Conservation (phyloP, 2,888 invertebrate genomes). For the Tupiocoris notatus region DNA sequence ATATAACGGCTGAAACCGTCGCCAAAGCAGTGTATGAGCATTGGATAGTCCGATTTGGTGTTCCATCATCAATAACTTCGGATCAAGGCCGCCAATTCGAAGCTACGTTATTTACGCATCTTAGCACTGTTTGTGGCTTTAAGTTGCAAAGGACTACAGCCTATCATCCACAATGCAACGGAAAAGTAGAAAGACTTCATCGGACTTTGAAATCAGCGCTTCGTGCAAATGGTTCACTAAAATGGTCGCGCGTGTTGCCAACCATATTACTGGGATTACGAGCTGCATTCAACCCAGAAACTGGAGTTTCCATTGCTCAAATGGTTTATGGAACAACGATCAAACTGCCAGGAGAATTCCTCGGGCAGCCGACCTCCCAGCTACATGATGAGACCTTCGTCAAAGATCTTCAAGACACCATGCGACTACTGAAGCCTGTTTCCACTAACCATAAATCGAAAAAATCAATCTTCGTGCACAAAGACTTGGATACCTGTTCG, state of each 20-base stretch:
- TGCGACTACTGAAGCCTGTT: conserved; percentile 3
- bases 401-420: conserved; percentile 7
- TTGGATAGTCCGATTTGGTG: conserved; percentile 55
- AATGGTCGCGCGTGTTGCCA: conserved; percentile 29
- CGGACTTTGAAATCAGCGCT: conserved; percentile 23
- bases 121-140: conserved; percentile 47
- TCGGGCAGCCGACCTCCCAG: not conserved
- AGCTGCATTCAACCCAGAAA: conserved; percentile 26
- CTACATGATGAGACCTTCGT: conserved; percentile 4
- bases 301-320: conserved; percentile 16
- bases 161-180: conserved; percentile 26
- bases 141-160: conserved; percentile 50
- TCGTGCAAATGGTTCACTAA: conserved; percentile 4
- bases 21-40: conserved; percentile 51
- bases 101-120: conserved; percentile 42
- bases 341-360: conserved; percentile 27
- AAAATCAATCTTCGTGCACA: conserved; percentile 16
- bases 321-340: conserved; percentile 27
- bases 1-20: conserved; percentile 53
- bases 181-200: conserved; percentile 19
- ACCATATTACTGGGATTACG: conserved; percentile 33
- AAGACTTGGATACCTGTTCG: not conserved
- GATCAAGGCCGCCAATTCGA: conserved; percentile 54
- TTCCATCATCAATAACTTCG: conserved; percentile 52
- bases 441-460: not conserved